These are phyloP conservation scores for Thryonomys swinderianus DNA, from an alignment of 2,113 vertebrate genomes.

Conservation along the genomic window DNA sequence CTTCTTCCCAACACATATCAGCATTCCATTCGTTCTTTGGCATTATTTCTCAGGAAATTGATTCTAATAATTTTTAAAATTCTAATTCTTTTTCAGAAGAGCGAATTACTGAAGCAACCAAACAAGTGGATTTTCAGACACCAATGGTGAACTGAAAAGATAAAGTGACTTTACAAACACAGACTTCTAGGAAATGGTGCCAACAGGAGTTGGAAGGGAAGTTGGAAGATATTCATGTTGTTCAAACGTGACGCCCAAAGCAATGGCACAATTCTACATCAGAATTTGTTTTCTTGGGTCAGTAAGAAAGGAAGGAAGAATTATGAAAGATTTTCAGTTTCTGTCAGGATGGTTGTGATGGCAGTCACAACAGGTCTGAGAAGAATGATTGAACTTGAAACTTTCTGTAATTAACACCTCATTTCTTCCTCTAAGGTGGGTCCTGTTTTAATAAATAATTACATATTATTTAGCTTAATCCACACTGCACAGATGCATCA, in stretches of 20 bases:
- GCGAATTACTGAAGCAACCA: not conserved
- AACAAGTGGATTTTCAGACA: not conserved
- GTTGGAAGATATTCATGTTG: not conserved
- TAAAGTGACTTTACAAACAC: not conserved
- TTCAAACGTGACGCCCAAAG: not conserved
- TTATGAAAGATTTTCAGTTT: not conserved
- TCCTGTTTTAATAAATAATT: constrained; percentile 54
- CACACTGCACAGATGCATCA: constrained; percentile 22
- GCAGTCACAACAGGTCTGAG: not conserved
- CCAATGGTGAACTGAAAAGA: not conserved
- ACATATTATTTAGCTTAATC: constrained; percentile 51
- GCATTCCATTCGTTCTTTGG: not conserved
- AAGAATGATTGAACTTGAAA: not conserved
- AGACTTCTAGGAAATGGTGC: too few species aligned
- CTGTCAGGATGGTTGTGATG: not conserved
- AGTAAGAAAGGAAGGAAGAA: not conserved
- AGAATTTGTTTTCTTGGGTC: not conserved
- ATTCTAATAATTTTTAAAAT: not conserved
- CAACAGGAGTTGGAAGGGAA: too few species aligned
- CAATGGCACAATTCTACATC: not conserved
- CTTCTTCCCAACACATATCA: not conserved
- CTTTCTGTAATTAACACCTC: constrained; percentile 28
- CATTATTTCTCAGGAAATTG: not conserved
- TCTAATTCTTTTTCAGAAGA: not conserved
- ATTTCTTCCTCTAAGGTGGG: constrained; percentile 58